Base-by-base conservation (phyloP, 2,888 invertebrate species). In the Sinohyriopsis cumingii region DNA sequence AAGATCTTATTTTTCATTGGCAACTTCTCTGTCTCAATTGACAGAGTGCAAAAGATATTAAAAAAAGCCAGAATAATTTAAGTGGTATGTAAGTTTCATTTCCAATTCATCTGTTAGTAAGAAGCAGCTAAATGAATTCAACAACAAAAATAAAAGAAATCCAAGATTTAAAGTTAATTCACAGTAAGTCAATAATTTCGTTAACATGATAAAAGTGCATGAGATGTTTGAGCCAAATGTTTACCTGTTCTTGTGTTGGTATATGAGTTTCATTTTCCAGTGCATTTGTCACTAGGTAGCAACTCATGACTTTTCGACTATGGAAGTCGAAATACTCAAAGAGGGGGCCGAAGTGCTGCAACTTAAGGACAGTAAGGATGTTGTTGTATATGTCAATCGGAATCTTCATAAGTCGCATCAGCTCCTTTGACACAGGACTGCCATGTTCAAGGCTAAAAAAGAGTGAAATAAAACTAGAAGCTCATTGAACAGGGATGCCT, bases 381-480 rank as follows among this genome's bases (percentile, higher is more conserved):
- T 98, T 95, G 90, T 96, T 96, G 91, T 98, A 99, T 86, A 95
- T 95, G 88, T 98, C 97, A 3, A 98, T 93, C 0, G 99, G 98
- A 62, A 99, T 95, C 90, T 97, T 96, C 86, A 99, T 92, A 72
- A 99, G 93, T 86, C 96, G 95, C 86, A 95, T 95, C 75, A 99
- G 91, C 89, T 99, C 99, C 84, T 96, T 95, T 80, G 97, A 97
- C 0, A 98, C 96, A 12, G 86, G 79, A 69, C 86, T 88, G 19
- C 85, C 85, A 76, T 87, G 85, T 70, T 89, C 88, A 55, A 89
- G 76, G 73, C 89, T 89, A 84, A 6, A 77, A 75, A 55, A 71
- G 20, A 62, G 55, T 25, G n/a, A 33, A 45, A 66, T 19, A 45
- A 67, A 22, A 59, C 24, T 18, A 22, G 12, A 59, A 19, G 12